phyloP scores from a whole-genome alignment of 2,797 vertebrate genomes.

The Danio choprae region DNA sequence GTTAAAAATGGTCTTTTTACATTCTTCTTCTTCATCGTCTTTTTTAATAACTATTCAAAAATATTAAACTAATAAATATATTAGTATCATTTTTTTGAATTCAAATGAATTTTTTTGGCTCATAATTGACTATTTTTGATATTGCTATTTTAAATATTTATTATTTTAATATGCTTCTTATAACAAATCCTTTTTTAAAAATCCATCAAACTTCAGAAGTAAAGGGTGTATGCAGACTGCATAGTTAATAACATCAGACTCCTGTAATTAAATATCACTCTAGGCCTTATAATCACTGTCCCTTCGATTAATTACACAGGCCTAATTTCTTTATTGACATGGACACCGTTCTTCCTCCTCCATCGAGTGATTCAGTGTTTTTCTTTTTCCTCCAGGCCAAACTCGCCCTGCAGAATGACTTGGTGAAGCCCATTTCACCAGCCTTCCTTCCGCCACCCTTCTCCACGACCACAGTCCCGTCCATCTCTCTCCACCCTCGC shows the following conservation, averaged over 20 bases:
- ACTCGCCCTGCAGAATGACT: slow-evolving; percentile 87
- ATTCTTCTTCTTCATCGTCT: too few species aligned
- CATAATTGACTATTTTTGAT: not conserved
- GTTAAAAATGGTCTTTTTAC: too few species aligned
- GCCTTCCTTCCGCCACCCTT: slow-evolving; percentile 87
- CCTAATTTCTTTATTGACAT: not conserved
- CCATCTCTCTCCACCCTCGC: slow-evolving; percentile 83
- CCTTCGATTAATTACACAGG: not conserved
- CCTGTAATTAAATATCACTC: not conserved
- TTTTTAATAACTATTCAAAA: too few species aligned
- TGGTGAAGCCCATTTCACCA: slow-evolving; percentile 88
- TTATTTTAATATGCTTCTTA: not conserved
- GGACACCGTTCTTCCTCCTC: slow-evolving; percentile 2
- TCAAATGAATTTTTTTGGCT: not conserved
- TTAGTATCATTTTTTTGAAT: too few species aligned
- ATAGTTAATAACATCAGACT: not conserved
- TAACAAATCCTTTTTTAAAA: not conserved
- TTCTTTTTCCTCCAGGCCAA: slow-evolving; percentile 77
- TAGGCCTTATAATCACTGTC: not conserved
- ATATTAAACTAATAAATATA: too few species aligned
- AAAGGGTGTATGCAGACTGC: not conserved
- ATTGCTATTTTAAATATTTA: too few species aligned
- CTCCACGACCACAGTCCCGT: slow-evolving; percentile 79
- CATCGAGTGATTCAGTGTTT: not conserved
- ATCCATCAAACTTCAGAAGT: not conserved